Percentiles rank a stretch among this genome's conserved stretches.
Evolutionary conservation across 2,113 vertebrate species (phyloP).

Genomic region (cattle (Bos taurus)): ARS-UCD2.0 NC_037330.1:27642501-27643000

Average conservation of each 20-base stretch:
- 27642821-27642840: neutral
- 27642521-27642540: neutral
- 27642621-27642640: neutral
- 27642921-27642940: neutral
- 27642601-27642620: neutral
- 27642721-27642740: neutral
- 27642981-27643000: neutral
- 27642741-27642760: neutral
- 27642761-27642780: neutral
- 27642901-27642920: neutral
- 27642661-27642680: neutral
- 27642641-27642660: neutral
- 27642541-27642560: neutral
- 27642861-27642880: rapidly evolving
- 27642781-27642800: neutral
- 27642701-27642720: neutral
- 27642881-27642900: neutral
- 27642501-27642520: rapidly evolving
- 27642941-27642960: neutral
- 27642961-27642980: neutral
- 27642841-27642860: neutral
- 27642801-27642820: rapidly evolving
- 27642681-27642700: neutral
- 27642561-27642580: neutral
- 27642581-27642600: slow-evolving; percentile 27